Conservation (phyloP, 2,113 vertebrate species). For the Mastomys coucha region DNA sequence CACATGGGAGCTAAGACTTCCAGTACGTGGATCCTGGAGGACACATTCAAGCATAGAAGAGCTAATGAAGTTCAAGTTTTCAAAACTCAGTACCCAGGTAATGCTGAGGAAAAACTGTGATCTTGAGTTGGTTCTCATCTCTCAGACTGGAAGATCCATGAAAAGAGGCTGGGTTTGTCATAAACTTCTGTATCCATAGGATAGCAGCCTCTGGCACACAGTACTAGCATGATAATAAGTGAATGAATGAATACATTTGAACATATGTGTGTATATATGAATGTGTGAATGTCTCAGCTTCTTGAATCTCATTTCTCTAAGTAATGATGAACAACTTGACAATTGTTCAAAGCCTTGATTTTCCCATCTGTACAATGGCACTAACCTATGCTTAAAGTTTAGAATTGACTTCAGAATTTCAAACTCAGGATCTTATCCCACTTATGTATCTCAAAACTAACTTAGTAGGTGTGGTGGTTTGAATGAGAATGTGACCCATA, state of each 20-base stretch:
- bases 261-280: too few species aligned
- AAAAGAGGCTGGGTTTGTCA: not conserved
- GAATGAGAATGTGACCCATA: not conserved
- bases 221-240: not conserved
- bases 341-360: conserved; percentile 16
- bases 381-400: not conserved
- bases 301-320: conserved; percentile 11
- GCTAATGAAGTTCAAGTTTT: not conserved
- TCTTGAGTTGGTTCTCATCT: not conserved
- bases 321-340: not conserved
- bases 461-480: not conserved
- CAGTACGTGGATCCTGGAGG: not conserved
- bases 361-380: not conserved
- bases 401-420: conserved; percentile 27
- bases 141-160: not conserved
- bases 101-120: not conserved
- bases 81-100: not conserved
- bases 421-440: not conserved
- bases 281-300: not conserved
- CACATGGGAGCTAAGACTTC: not conserved
- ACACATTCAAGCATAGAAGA: too few species aligned
- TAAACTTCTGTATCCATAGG: not conserved
- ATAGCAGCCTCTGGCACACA: not conserved
- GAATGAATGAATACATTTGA: not conserved
- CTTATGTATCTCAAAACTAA: not conserved